Percentiles rank a stretch among this genome's conserved stretches.
phyloP scores from a whole-genome alignment of 2,797 vertebrate species.

The Hybognathus amarus region DNA sequence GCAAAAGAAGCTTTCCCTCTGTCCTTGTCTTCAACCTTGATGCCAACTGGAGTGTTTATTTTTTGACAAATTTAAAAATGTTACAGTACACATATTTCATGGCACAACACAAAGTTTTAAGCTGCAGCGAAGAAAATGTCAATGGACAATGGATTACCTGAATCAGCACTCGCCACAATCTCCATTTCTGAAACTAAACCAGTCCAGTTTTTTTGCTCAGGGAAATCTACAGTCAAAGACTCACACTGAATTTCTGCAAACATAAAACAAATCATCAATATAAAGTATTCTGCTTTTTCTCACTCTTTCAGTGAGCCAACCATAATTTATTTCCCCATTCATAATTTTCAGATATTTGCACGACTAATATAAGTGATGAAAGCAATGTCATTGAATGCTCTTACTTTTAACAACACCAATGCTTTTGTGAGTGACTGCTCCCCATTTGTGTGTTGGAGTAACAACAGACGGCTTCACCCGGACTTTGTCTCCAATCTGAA shows the following conservation, averaged over 20 bases:
- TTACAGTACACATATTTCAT: not conserved
- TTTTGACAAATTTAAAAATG: not conserved
- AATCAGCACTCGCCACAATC: not conserved
- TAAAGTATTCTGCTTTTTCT: not conserved
- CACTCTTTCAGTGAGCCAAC: not conserved
- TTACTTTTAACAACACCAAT: conserved; percentile 42
- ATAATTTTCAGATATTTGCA: not conserved
- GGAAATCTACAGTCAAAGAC: conserved; percentile 35
- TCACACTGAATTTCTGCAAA: conserved; percentile 12
- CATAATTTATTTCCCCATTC: not conserved
- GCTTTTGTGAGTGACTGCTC: conserved; percentile 39
- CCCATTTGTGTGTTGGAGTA: conserved; percentile 49
- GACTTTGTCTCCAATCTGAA: conserved; percentile 43
- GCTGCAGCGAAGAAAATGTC: not conserved
- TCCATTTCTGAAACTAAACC: conserved; percentile 45
- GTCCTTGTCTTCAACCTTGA: conserved; percentile 7
- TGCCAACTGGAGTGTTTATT: not conserved
- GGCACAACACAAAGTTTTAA: not conserved
- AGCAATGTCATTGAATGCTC: not conserved
- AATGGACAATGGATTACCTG: conserved; percentile 20
- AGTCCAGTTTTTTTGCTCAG: conserved; percentile 44
- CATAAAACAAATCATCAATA: not conserved
- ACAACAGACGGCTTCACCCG: conserved; percentile 44
- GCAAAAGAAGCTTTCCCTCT: conserved; percentile 3
- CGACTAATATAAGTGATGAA: not conserved